Evolutionary conservation across 1,140 invertebrate species (phyloP).

Genomic region (Heliconius himera): DNA sequence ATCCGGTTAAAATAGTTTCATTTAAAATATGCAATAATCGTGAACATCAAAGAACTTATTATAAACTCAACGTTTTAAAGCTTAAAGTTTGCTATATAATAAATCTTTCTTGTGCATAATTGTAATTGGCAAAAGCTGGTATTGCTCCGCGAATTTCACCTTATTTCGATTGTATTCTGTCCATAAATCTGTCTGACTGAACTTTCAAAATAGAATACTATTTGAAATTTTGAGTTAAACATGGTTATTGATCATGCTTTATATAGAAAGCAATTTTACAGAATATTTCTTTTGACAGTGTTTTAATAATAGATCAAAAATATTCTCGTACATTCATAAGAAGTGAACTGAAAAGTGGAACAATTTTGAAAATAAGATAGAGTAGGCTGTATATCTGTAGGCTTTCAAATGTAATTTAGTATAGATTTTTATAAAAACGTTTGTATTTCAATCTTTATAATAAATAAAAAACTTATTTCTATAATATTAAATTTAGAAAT

Average conservation of each 20-base stretch:
- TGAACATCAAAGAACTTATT: not conserved
- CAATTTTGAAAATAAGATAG: not conserved
- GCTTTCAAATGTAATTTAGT: not conserved
- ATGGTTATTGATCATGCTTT: not conserved
- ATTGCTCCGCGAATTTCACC: not conserved
- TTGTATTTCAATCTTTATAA: too few relatives aligned
- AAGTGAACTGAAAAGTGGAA: not conserved
- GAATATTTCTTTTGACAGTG: not conserved
- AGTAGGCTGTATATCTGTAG: not conserved
- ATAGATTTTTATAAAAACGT: not conserved
- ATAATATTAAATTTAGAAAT: too few relatives aligned
- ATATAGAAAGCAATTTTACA: not conserved
- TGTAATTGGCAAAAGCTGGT: constrained; percentile 4
- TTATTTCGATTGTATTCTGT: constrained; percentile 6
- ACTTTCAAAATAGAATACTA: constrained; percentile 2
- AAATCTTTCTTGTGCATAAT: not conserved
- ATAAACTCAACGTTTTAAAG: not conserved
- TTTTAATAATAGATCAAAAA: constrained; percentile 5
- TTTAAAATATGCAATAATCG: too few relatives aligned
- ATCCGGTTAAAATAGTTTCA: too few relatives aligned
- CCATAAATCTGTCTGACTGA: not conserved
- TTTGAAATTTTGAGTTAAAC: constrained; percentile 5
- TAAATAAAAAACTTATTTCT: too few relatives aligned
- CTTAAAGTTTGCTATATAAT: not conserved
- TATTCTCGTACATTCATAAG: not conserved